Base-by-base conservation (phyloP, 2,888 invertebrate species). In the Cryptus viduatorius region DNA sequence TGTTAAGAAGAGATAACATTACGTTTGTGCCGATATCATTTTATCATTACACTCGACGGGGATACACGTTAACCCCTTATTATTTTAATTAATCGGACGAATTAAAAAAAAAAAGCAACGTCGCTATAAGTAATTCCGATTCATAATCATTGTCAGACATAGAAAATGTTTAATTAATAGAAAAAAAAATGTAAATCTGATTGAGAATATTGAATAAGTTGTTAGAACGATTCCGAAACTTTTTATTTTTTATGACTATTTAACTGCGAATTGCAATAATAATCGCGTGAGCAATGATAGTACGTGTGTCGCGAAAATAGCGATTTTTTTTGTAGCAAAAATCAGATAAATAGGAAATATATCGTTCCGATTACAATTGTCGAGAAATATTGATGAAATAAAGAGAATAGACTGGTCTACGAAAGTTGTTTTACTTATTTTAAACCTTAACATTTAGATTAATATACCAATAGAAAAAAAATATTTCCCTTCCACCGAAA, bases 371-470 rank as follows among this genome's bases (percentile, higher is more conserved):
- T 48, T 46, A 75, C 46, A 56, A 80, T 73, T 56, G 37, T 48
- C 53, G 31, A 67, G 44, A 75, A 68, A 80, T 14, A 61, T 68
- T 75, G 59, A 67, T 79, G 14, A 37, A 81, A 81, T 81, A 81
- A 81, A 75, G 68, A 81, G 80, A 81, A 75, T 75, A 81, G 75
- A 81, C 75, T 81, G 80, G 80, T 75, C 67, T 81, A 75, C 68
- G 50, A 48, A 12, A 61, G 8, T 72, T 46, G 37, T 56, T 64
- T 71, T 16, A 37, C 64, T n/a, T 59, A 19, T 0, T 37, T 0
- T 37, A 2, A 69, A 48, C 19, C 24, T 10, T 56, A 12, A 8
- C 19, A 24, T 3, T 56, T 12, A 10, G 10, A 37, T 37, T 7
- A 37, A 37, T 37, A 37, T 1, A 7, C 7, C 0, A 37, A 37